Conservation (phyloP, 2,797 vertebrate genomes). For the Podarcis siculus region DNA sequence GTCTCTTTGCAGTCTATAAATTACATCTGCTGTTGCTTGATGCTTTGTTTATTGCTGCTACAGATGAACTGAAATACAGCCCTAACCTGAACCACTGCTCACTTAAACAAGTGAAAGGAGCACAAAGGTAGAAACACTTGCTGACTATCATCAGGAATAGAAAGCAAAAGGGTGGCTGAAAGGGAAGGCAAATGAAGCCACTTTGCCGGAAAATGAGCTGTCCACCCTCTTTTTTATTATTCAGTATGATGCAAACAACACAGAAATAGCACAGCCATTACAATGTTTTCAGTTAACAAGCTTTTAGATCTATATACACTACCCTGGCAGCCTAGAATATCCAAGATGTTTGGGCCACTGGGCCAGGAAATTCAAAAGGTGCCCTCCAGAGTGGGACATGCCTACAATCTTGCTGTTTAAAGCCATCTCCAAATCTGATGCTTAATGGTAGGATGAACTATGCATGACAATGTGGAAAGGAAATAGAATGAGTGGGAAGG, state of each 20-base stretch:
- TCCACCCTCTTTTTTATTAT: not conserved
- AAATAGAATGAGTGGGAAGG: not conserved
- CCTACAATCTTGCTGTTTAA: not conserved
- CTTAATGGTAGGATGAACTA: not conserved
- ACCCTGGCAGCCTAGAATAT: not conserved
- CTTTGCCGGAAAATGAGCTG: conserved; percentile 4
- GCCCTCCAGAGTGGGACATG: not conserved
- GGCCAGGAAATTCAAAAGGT: not conserved
- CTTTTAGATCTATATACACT: not conserved
- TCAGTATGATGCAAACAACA: not conserved
- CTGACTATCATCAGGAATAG: not conserved
- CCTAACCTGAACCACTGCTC: conserved; percentile 11
- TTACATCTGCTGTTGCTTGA: not conserved
- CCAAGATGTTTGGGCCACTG: not conserved
- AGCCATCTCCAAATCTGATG: not conserved
- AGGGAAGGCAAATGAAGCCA: not conserved
- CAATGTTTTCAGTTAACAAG: not conserved
- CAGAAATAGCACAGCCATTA: not conserved
- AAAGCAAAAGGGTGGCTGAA: not conserved
- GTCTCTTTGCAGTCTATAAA: not conserved
- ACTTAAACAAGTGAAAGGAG: not conserved
- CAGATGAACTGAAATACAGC: not conserved
- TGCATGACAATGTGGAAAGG: not conserved
- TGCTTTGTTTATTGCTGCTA: conserved; percentile 16
- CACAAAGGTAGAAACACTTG: not conserved